Conservation (phyloP, 2,113 vertebrate genomes). For the Vireo altiloquus region DNA sequence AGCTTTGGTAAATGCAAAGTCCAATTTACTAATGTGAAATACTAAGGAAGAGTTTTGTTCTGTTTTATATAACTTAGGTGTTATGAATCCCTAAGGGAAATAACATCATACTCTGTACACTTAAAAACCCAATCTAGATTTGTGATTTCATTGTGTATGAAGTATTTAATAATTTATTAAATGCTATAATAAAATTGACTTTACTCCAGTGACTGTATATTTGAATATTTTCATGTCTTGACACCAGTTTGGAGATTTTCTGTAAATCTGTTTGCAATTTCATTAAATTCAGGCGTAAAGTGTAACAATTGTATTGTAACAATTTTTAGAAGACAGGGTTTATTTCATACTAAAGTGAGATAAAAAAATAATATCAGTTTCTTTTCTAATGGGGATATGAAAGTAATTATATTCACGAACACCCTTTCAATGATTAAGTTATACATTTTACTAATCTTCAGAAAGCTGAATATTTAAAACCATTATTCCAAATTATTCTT, state of each 20-base stretch:
- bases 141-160: background rate
- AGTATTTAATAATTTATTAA: background rate
- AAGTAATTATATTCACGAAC: background rate
- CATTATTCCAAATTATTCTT: background rate
- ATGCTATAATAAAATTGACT: background rate
- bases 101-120: background rate
- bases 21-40: background rate
- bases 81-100: background rate
- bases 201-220: background rate
- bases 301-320: background rate
- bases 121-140: background rate
- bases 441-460: background rate
- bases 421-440: background rate
- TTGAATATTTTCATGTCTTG: background rate
- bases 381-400: background rate
- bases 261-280: background rate
- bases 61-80: background rate
- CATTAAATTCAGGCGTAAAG: background rate
- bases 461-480: background rate
- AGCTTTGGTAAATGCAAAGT: background rate
- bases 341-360: background rate
- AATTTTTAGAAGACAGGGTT: background rate
- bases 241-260: background rate
- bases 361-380: background rate
- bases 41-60: background rate